Conservation (phyloP, 2,888 invertebrate genomes). For the Sicus ferrugineus region DNA sequence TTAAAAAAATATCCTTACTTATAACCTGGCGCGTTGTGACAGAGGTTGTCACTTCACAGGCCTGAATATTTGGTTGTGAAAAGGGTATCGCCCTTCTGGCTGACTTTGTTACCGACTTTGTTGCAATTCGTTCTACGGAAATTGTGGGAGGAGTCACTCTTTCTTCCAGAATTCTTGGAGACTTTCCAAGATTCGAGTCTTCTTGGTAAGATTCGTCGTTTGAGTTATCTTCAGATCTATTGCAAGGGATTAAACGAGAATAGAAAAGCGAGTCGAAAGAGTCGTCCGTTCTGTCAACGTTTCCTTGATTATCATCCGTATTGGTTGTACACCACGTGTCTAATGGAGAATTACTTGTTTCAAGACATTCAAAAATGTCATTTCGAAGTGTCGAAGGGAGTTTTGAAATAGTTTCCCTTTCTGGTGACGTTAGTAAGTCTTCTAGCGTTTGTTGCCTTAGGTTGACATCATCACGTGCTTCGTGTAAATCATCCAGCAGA, state of each 20-base stretch:
- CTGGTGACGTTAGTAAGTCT: background rate
- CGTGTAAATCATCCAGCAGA: background rate
- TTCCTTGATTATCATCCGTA: background rate
- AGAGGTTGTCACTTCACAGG: slow-evolving; percentile 34
- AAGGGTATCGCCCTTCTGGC: background rate
- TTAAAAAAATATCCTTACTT: slow-evolving; percentile 21
- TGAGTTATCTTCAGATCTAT: slow-evolving; percentile 16
- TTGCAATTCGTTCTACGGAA: background rate
- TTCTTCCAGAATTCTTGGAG: background rate
- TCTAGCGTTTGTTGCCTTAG: background rate
- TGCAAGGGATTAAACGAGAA: background rate
- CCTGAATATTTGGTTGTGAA: background rate
- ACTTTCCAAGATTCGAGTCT: background rate
- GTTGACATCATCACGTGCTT: background rate
- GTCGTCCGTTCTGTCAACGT: background rate
- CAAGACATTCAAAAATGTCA: slow-evolving; percentile 35
- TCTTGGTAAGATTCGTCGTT: slow-evolving; percentile 2
- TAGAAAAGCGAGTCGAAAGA: background rate
- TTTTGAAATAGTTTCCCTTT: background rate
- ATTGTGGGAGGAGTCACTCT: background rate
- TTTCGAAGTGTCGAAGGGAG: background rate
- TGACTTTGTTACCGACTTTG: slow-evolving; percentile 2
- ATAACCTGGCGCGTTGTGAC: slow-evolving; percentile 35
- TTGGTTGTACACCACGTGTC: background rate
- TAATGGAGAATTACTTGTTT: slow-evolving; percentile 28